These are phyloP conservation scores for Catamblyrhynchus diadema DNA, from an alignment of 2,797 vertebrate species.

Conservation along the genomic window DNA sequence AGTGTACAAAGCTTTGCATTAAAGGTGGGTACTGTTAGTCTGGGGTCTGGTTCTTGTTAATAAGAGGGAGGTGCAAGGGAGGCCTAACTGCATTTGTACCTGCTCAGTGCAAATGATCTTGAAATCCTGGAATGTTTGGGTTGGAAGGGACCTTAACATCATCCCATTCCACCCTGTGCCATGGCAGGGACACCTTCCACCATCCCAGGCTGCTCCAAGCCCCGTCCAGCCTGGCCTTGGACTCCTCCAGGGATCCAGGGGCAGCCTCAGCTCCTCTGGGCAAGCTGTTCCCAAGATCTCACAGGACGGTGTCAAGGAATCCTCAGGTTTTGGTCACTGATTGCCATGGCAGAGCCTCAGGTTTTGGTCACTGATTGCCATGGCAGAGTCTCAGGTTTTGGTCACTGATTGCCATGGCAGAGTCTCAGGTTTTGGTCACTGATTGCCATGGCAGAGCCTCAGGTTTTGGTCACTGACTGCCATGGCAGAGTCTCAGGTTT, in stretches of 20 bases:
- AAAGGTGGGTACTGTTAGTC: not conserved
- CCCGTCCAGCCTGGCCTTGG: not conserved
- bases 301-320: rapidly evolving
- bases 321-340: too few relatives aligned
- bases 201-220: not conserved
- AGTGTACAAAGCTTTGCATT: not conserved
- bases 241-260: not conserved
- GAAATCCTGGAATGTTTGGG: not conserved
- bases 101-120: not conserved
- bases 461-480: too few relatives aligned
- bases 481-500: not conserved
- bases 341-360: not conserved
- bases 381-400: not conserved
- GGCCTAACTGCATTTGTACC: not conserved
- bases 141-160: not conserved
- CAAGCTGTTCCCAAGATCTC: not conserved
- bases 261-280: rapidly evolving
- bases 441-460: too few relatives aligned
- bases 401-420: rapidly evolving
- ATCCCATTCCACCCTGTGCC: not conserved
- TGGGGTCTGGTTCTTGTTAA: not conserved
- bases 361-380: not conserved
- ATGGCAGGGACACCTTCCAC: not conserved
- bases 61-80: not conserved
- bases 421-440: too few relatives aligned